phyloP scores from a whole-genome alignment of 1,140 invertebrate genomes.

The Eriocheir sinensis region DNA sequence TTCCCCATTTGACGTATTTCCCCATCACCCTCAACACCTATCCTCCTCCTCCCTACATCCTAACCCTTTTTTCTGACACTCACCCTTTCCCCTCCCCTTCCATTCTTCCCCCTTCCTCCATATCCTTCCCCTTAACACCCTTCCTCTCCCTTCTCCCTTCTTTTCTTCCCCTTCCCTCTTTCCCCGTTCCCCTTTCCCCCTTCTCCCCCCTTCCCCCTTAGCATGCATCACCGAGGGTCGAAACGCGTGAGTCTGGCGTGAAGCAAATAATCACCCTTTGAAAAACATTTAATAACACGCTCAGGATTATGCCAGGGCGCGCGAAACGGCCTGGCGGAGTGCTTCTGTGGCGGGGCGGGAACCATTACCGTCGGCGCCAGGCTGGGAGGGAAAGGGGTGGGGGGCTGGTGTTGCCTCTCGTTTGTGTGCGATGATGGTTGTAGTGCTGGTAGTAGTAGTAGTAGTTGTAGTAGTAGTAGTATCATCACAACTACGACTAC shows the following conservation, averaged over 20 bases:
- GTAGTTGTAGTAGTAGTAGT: too few species aligned
- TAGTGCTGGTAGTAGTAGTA: too few species aligned
- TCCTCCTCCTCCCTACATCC: too few species aligned
- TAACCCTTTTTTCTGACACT: too few species aligned
- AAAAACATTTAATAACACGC: conserved; percentile 3
- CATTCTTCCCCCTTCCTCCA: too few species aligned
- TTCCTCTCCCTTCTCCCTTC: background rate
- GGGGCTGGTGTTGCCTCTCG: too few species aligned
- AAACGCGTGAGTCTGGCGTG: conserved; percentile 11
- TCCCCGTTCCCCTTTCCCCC: background rate
- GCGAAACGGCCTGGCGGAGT: background rate
- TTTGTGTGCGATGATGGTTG: too few species aligned
- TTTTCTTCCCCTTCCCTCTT: background rate
- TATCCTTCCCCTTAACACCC: background rate
- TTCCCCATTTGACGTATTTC: too few species aligned
- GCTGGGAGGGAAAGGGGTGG: too few species aligned
- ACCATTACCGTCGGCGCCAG: background rate
- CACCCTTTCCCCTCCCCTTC: too few species aligned
- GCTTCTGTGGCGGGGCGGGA: background rate
- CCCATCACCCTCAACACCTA: too few species aligned
- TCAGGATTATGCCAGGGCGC: background rate
- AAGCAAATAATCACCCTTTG: conserved; percentile 2
- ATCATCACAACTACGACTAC: too few species aligned
- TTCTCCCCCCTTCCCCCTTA: background rate
- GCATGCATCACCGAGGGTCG: conserved; percentile 20